These are phyloP conservation scores for Dasypus novemcinctus DNA, from an alignment of 2,113 vertebrate species.

Conservation along the genomic window DNA sequence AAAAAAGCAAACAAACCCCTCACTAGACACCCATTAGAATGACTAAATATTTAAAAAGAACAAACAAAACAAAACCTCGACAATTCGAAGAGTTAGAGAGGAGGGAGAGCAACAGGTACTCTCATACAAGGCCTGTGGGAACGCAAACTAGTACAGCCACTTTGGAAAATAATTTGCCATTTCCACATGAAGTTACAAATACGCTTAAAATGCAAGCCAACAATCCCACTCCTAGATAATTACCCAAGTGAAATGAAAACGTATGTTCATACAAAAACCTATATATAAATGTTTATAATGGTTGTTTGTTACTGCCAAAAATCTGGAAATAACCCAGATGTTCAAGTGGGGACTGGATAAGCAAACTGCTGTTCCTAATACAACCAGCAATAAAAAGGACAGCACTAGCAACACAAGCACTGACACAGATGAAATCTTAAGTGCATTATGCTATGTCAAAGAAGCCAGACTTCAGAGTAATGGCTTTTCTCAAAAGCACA, in stretches of 20 bases:
- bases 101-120: background rate
- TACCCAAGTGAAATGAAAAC: conserved; percentile 29
- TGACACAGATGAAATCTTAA: background rate
- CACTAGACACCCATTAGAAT: background rate
- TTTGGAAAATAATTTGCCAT: background rate
- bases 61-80: background rate
- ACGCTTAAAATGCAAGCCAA: background rate
- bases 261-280: conserved; percentile 2
- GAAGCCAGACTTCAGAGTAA: background rate
- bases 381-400: background rate
- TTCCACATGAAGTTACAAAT: conserved; percentile 9
- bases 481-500: too few species aligned
- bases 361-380: background rate
- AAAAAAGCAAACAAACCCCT: too few species aligned
- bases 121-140: background rate
- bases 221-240: background rate
- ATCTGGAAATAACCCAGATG: background rate
- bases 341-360: background rate
- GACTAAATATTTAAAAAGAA: background rate
- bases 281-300: background rate
- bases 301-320: background rate
- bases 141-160: background rate
- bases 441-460: background rate
- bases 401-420: background rate
- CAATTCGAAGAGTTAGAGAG: background rate